These are phyloP conservation scores for Brienomyrus longianalis DNA, from an alignment of 2,113 vertebrate species.

Conservation along the genomic window DNA sequence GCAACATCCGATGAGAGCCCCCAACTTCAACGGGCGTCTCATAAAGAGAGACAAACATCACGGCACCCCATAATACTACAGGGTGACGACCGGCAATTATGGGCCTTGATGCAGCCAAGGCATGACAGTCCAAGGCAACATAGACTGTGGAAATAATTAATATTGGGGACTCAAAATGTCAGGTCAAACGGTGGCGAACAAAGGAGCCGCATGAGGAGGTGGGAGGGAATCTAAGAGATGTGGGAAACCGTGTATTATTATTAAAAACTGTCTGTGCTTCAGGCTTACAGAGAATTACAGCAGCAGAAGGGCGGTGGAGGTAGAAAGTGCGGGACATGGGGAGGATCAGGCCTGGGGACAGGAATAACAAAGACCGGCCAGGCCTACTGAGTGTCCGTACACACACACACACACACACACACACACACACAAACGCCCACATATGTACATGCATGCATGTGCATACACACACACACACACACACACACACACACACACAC, in stretches of 20 bases:
- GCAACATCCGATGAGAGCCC: background rate
- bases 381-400: background rate
- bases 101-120: background rate
- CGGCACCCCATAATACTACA: background rate
- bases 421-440: background rate
- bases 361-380: background rate
- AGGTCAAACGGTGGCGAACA: background rate
- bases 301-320: background rate
- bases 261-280: background rate
- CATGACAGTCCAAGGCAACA: background rate
- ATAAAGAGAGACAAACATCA: background rate
- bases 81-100: background rate
- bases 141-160: background rate
- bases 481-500: background rate
- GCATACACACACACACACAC: no score
- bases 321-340: background rate
- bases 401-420: background rate
- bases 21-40: background rate
- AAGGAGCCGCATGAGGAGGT: background rate
- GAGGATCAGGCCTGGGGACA: background rate
- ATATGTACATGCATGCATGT: no score
- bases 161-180: background rate
- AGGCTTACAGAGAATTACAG: background rate
- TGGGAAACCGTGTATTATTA: background rate
- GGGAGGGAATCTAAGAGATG: background rate